phyloP scores from a whole-genome alignment of 2,888 invertebrate genomes.

The Zootermopsis nevadensis region DNA sequence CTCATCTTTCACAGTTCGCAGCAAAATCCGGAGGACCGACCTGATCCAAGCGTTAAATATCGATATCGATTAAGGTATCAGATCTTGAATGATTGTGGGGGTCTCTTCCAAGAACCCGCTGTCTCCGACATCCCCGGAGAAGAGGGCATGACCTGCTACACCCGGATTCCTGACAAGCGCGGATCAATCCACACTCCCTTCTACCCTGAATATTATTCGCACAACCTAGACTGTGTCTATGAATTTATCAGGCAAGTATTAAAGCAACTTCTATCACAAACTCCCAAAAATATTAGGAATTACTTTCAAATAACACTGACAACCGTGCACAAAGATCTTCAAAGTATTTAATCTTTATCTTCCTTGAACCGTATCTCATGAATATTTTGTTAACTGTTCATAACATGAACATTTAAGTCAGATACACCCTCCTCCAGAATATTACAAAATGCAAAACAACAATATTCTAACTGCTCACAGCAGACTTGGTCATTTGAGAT shows the following conservation, averaged over 20 bases:
- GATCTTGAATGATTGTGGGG: constrained; percentile 54
- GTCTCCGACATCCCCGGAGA: constrained; percentile 33
- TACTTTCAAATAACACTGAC: no score
- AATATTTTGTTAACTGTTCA: no score
- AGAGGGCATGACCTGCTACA: constrained; percentile 56
- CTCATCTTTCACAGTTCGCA: constrained; percentile 56
- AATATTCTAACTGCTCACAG: no score
- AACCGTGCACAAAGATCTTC: no score
- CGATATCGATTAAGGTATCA: constrained; percentile 57
- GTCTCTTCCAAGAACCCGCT: constrained; percentile 56
- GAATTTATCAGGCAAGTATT: constrained; percentile 57
- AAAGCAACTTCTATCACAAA: no score
- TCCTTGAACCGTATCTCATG: no score
- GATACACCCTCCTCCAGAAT: no score
- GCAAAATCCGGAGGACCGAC: constrained; percentile 32
- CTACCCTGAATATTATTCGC: constrained; percentile 57
- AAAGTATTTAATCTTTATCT: no score
- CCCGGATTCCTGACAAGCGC: constrained; percentile 57
- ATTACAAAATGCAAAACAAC: no score
- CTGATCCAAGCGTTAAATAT: constrained; percentile 40
- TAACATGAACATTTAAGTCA: no score
- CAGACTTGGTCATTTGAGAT: no score
- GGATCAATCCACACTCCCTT: constrained; percentile 59
- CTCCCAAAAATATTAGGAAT: no score
- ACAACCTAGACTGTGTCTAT: constrained; percentile 58